These are phyloP conservation scores for Hyles vespertilio DNA, from an alignment of 1,140 invertebrate species.

Conservation along the genomic window DNA sequence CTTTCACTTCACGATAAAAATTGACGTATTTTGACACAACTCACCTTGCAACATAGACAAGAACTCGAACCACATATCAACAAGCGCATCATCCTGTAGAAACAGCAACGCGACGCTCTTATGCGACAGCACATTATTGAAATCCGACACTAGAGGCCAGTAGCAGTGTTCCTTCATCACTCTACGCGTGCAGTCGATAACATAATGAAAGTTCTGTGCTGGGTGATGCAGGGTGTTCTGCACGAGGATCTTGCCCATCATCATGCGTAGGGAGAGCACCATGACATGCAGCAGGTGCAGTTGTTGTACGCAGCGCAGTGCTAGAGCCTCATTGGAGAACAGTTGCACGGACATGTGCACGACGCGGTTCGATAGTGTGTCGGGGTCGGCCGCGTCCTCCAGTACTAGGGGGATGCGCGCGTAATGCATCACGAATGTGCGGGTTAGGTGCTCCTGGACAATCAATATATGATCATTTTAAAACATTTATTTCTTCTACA, in stretches of 20 bases:
- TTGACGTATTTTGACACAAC: too few species aligned
- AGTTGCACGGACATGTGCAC: constrained; percentile 97
- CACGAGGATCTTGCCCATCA: constrained; percentile 95
- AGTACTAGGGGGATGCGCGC: constrained; percentile 94
- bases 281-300: constrained; percentile 94
- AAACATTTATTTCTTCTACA: too few species aligned
- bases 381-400: constrained; percentile 89
- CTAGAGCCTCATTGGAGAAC: constrained; percentile 95
- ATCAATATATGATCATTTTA: too few species aligned
- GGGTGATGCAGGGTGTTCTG: constrained; percentile 90
- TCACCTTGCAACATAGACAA: constrained; percentile 95
- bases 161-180: constrained; percentile 99
- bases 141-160: constrained; percentile 97
- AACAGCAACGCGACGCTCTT: constrained; percentile 92
- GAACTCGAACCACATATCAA: constrained; percentile 97
- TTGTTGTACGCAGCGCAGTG: constrained; percentile 92
- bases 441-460: constrained; percentile 89
- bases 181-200: constrained; percentile 93
- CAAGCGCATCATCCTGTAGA: constrained; percentile 88
- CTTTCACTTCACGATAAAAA: too few species aligned
- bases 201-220: constrained; percentile 88
- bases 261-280: constrained; percentile 93
- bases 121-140: constrained; percentile 98
- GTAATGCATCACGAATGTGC: constrained; percentile 97
- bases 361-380: constrained; percentile 94